Evolutionary conservation across 2,797 vertebrate genomes (phyloP), one percentile per base, ranked within the genome.

Genomic region (Melanotaenia maccullochi): DNA sequence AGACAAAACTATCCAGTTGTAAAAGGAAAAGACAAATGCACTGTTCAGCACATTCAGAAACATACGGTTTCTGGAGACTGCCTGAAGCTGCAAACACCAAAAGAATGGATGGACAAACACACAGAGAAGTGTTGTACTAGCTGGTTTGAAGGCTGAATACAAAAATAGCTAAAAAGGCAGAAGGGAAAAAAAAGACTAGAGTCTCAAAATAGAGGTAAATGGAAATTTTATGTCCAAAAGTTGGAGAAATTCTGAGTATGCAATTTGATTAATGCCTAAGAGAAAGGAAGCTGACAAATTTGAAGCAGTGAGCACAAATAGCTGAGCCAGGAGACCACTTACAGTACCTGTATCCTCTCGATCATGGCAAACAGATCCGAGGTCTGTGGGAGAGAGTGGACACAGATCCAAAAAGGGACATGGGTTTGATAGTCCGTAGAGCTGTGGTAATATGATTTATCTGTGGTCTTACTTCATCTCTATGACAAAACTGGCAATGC

Each of bases 301-400:
- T 8, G 44, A 47, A 14, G 65, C 65, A 25, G 60, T 1, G 20
- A 57, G 28, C 5, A 42, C 4, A 28, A 40, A 68, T 40, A 42
- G 59, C 28, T 28, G 65, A 80, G 71, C 62, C 54, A 3, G 60
- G 57, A 74, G 78, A 75, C 55, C 47, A 56, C 84, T 92, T 57
- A 89, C 86, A 65, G 74, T 93, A 96, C 96, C 96, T 96, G 94
- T 90, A 96, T 95, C 91, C 94, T 94, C 76, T 95, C 95, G 90
- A 96, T 96, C 95, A 96, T 96, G 83, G 94, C 93, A 94, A 96
- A 96, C 79, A 95, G 91, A 87, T 95, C 95, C 65, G 93, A 92
- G 86, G 82, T 95, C 95, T 96, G 83, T n/a, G 65, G 79, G 78
- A 77, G 79, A 90, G 71, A 90, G 81, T 71, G 40, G 76, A 84